These are phyloP conservation scores for Lydus trimaculatus DNA, from an alignment of 2,888 invertebrate species.

Conservation along the genomic window DNA sequence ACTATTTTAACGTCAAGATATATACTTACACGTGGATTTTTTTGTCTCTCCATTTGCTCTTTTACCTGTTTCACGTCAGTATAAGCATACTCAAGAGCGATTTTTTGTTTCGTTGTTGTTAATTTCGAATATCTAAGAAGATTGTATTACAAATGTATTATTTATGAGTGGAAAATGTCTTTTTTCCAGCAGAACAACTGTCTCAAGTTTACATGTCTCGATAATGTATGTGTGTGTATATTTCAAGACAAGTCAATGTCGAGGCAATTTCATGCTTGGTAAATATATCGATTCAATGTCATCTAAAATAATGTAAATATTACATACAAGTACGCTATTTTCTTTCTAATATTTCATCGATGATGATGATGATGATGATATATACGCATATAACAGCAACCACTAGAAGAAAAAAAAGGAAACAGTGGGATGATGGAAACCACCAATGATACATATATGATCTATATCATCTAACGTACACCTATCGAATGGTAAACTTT, in stretches of 20 bases:
- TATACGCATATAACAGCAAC: neutral
- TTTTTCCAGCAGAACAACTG: neutral
- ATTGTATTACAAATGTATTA: conserved; percentile 11
- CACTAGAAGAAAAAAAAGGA: neutral
- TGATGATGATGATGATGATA: neutral
- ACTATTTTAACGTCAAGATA: too few species aligned
- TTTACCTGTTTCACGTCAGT: too few species aligned
- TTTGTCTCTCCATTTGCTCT: too few species aligned
- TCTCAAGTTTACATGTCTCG: neutral
- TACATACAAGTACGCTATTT: conserved; percentile 6
- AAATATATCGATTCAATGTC: conserved; percentile 19
- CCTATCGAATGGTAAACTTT: conserved; percentile 6
- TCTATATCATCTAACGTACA: neutral
- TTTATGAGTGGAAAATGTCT: conserved; percentile 12
- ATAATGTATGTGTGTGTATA: conserved; percentile 2
- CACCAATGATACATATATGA: neutral
- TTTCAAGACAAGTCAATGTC: conserved; percentile 16
- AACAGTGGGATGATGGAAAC: neutral
- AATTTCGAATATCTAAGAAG: too few species aligned
- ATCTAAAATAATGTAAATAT: conserved; percentile 18
- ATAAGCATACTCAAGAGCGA: too few species aligned
- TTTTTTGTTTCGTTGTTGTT: too few species aligned
- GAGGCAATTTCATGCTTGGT: conserved; percentile 21
- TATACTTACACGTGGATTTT: too few species aligned
- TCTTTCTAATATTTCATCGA: neutral